Conservation (phyloP, 2,888 invertebrate genomes). For the Drosophila kuntzei region DNA sequence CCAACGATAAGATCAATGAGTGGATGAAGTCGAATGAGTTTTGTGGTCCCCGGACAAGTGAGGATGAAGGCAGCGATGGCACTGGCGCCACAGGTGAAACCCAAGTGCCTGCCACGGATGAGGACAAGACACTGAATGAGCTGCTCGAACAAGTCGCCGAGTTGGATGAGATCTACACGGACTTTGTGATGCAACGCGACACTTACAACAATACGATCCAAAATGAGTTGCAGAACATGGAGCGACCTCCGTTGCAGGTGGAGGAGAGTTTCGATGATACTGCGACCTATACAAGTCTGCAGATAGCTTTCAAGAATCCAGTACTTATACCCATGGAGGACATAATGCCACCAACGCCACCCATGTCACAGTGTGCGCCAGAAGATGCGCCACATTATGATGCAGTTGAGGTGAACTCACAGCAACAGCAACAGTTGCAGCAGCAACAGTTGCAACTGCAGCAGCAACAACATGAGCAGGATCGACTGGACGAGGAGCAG, state of each 20-base stretch:
- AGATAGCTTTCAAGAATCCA: conserved; percentile 94
- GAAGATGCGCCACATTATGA: conserved; percentile 86
- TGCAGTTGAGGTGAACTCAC: conserved; percentile 84
- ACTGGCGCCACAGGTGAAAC: conserved; percentile 52
- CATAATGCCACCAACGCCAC: conserved; percentile 86
- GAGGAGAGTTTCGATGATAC: conserved; percentile 91
- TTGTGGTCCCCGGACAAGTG: conserved; percentile 31
- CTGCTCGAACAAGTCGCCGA: conserved; percentile 92
- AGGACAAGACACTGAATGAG: conserved; percentile 89
- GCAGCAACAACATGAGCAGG: conserved; percentile 28
- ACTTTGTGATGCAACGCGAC: conserved; percentile 88
- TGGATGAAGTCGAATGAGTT: conserved; percentile 85
- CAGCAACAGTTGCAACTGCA: conserved; percentile 18
- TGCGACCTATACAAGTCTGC: conserved; percentile 93
- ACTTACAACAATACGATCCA: conserved; percentile 83
- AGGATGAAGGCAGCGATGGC: conserved; percentile 54
- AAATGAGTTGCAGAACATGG: conserved; percentile 80
- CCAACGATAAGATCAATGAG: conserved; percentile 84
- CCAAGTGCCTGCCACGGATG: conserved; percentile 75
- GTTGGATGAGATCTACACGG: conserved; percentile 92
- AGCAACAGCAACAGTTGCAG: conserved; percentile 82
- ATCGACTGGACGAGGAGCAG: conserved; percentile 30
- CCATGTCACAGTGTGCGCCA: conserved; percentile 81
- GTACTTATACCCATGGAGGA: conserved; percentile 89
- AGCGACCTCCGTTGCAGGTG: conserved; percentile 85